Evolutionary conservation across 1,140 invertebrate species (phyloP), one percentile per base, ranked within the genome.

Genomic region (Forficula auricularia): DNA sequence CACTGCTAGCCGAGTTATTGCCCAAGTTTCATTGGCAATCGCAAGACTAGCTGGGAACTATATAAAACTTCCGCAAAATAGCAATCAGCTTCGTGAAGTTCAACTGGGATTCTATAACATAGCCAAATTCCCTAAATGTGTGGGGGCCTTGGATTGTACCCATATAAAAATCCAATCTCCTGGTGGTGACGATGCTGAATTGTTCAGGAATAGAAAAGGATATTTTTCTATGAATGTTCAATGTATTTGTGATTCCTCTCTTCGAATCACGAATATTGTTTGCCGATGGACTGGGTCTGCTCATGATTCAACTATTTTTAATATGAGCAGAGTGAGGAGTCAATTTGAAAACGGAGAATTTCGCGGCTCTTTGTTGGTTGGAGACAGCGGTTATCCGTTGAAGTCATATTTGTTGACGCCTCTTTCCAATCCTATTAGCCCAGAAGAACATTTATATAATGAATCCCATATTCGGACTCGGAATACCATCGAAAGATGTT

Each of bases 161-260:
- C n/a, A n/a, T n/a, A n/a, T n/a, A n/a, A n/a, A n/a, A n/a, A n/a
- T n/a, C n/a, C n/a, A n/a, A n/a, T 46, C 47, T 30, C 46, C 51
- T 30, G 50, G 49, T 35, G 52, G 50, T 16, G 38, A 49, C 19
- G 16, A 53, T 45, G 53, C 54, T 10, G 60, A 66, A 50, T 50
- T 53, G 19, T 66, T 54, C 43, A 46, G 57, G 20, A 66, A 66
- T 43, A 38, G 56, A 22, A 63, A 66, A 50, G 53, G 52, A 0
- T 60, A 50, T 33, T 63, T 61, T 49, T 60, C 59, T 8, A 43
- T 61, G 3, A 64, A 66, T 54, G 56, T 64, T 0, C 62, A 67
- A 57, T 51, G 47, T 15, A 51, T 64, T 4, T 57, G 54, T 43
- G 50, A 61, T 55, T 43, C 52, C 4, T 38, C 58, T 7, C 43